phyloP scores from a whole-genome alignment of 2,888 invertebrate genomes.

The Tenthredo scrophulariae region DNA sequence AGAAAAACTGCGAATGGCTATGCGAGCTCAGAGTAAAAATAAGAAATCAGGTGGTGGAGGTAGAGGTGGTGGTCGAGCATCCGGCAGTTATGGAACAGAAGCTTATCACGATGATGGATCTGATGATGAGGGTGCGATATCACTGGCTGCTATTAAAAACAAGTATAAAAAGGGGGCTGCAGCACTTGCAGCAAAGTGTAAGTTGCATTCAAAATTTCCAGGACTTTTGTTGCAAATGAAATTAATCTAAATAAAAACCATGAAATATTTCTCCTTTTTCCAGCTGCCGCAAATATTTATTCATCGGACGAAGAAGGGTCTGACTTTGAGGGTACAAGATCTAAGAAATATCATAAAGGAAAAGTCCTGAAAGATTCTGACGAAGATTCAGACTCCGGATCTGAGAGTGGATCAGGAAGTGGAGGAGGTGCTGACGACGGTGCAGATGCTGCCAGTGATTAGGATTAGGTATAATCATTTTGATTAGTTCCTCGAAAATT shows the following conservation, averaged over 20 bases:
- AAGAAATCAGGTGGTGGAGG: slow-evolving; percentile 78
- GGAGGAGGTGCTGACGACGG: slow-evolving; percentile 75
- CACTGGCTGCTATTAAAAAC: slow-evolving; percentile 96
- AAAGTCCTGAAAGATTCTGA: slow-evolving; percentile 92
- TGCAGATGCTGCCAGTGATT: slow-evolving; percentile 59
- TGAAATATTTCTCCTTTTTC: slow-evolving; percentile 59
- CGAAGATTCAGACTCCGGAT: slow-evolving; percentile 78
- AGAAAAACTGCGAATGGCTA: slow-evolving; percentile 94
- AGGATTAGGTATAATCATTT: background rate
- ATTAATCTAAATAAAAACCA: background rate
- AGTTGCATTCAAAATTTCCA: slow-evolving; percentile 42
- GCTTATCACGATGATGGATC: slow-evolving; percentile 88
- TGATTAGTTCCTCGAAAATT: background rate
- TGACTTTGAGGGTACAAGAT: slow-evolving; percentile 88
- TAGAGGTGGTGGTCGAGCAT: slow-evolving; percentile 76
- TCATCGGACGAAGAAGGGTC: slow-evolving; percentile 94
- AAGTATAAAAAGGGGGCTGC: slow-evolving; percentile 88
- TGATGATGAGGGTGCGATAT: slow-evolving; percentile 96
- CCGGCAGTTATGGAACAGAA: slow-evolving; percentile 79
- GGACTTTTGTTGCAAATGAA: background rate
- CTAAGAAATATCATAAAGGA: slow-evolving; percentile 86
- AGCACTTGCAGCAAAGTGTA: slow-evolving; percentile 76
- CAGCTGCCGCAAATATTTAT: slow-evolving; percentile 87
- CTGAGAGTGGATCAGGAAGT: slow-evolving; percentile 76
- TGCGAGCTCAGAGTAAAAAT: slow-evolving; percentile 85